Evolutionary conservation across 2,113 vertebrate species (phyloP).

Genomic region (Lepisosteus oculatus): DNA sequence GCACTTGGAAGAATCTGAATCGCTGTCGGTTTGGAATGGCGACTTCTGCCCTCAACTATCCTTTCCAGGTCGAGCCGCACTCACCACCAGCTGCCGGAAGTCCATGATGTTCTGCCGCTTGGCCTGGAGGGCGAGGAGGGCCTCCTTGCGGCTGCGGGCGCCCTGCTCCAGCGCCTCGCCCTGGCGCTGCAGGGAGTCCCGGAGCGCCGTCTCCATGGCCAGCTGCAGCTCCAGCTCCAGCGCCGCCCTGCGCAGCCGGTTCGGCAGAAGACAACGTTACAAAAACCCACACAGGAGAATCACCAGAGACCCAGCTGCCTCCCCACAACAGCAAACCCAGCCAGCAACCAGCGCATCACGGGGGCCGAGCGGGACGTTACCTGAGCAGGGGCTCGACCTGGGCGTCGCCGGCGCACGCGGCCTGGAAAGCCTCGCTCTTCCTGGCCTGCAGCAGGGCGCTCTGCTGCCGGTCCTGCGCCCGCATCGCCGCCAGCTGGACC

Average conservation of each 20-base stretch:
- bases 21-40: neutral
- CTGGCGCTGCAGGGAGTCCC: conserved; percentile 52
- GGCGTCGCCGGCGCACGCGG: conserved; percentile 36
- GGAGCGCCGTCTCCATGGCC: conserved; percentile 56
- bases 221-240: conserved; percentile 65
- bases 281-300: conserved; percentile 27
- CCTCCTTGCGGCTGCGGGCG: conserved; percentile 51
- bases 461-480: conserved; percentile 41
- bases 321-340: no score
- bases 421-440: conserved; percentile 43
- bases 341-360: neutral
- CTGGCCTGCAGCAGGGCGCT: conserved; percentile 37
- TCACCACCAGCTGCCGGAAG: conserved; percentile 68
- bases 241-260: conserved; percentile 47
- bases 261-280: neutral
- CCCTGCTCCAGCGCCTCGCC: conserved; percentile 56
- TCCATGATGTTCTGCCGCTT: conserved; percentile 74
- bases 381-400: conserved; percentile 40
- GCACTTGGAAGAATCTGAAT: neutral
- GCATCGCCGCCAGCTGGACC: conserved; percentile 51
- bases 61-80: conserved; percentile 10
- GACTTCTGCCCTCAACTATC: neutral
- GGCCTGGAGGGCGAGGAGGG: conserved; percentile 58
- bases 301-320: no score
- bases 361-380: conserved; percentile 34